These are phyloP conservation scores for human (Homo sapiens) DNA, from an alignment of 2,113 vertebrate species.

Conservation along the genomic window DNA sequence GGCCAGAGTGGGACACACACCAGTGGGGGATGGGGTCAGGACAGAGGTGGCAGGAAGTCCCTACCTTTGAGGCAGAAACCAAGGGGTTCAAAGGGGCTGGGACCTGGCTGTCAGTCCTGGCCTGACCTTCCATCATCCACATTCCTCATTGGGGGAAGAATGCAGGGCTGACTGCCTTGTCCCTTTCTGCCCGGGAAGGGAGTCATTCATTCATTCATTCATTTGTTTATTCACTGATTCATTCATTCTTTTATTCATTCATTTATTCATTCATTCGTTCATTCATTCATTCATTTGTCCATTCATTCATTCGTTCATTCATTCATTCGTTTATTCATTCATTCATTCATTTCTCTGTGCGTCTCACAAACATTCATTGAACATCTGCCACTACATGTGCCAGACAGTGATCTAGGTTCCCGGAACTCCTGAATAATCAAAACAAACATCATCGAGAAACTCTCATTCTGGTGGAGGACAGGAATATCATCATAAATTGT, in stretches of 20 bases:
- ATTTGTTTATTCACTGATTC: not conserved
- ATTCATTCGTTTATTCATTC: not conserved
- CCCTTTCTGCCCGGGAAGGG: not conserved
- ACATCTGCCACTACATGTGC: fast-evolving
- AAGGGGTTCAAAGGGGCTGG: not conserved
- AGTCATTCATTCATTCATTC: not conserved
- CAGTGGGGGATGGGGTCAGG: fast-evolving
- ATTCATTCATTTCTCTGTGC: too few relatives aligned
- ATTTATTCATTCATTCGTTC: fast-evolving
- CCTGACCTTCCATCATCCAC: not conserved
- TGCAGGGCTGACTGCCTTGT: not conserved
- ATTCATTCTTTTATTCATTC: not conserved
- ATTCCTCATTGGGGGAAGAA: fast-evolving
- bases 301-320: too few relatives aligned
- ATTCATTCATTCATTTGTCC: not conserved
- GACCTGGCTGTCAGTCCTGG: not conserved
- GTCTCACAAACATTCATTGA: not conserved
- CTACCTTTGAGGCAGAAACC: not conserved
- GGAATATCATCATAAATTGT: fast-evolving
- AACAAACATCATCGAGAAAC: not conserved
- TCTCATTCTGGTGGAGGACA: not conserved
- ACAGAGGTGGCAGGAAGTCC: not conserved
- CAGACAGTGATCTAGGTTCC: not conserved
- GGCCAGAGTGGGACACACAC: not conserved
- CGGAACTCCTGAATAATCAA: not conserved